phyloP scores from a whole-genome alignment of 2,888 invertebrate genomes.

The Ophioninae sp. region DNA sequence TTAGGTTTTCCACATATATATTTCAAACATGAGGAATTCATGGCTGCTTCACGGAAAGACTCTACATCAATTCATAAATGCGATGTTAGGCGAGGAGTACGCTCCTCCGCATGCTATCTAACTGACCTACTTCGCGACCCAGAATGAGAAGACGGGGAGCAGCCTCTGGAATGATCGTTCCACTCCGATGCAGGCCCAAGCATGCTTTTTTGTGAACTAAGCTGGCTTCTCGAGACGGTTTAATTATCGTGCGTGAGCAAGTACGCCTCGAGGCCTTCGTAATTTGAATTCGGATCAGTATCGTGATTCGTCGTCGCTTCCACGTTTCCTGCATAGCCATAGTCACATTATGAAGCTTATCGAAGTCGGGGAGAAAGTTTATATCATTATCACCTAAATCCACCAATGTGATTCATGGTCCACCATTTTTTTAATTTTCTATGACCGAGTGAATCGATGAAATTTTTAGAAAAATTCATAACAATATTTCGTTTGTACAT shows the following conservation, averaged over 20 bases:
- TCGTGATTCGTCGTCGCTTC: neutral
- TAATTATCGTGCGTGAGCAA: slow-evolving; percentile 12
- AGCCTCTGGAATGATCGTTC: slow-evolving; percentile 67
- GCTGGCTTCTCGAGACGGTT: slow-evolving; percentile 2
- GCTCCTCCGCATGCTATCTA: slow-evolving; percentile 69
- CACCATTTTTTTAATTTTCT: slow-evolving; percentile 8
- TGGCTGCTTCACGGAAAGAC: slow-evolving; percentile 2
- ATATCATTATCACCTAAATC: slow-evolving; percentile 19
- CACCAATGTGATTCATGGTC: neutral
- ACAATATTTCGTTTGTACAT: neutral
- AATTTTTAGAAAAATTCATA: neutral
- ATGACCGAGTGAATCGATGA: neutral
- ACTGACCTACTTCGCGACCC: slow-evolving; percentile 72
- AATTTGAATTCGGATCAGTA: slow-evolving; percentile 22
- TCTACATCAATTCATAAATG: slow-evolving; percentile 8
- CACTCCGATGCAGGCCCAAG: slow-evolving; percentile 42
- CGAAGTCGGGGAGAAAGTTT: slow-evolving; percentile 7
- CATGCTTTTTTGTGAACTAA: slow-evolving; percentile 18
- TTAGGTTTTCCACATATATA: neutral
- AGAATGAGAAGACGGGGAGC: slow-evolving; percentile 66
- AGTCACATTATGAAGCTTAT: slow-evolving; percentile 6
- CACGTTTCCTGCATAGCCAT: slow-evolving; percentile 1
- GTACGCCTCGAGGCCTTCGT: slow-evolving; percentile 9
- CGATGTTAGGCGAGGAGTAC: slow-evolving; percentile 44
- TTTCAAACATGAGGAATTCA: neutral